Base-by-base conservation (phyloP, 2,797 vertebrate species). In the Chaetophractus vellerosus region DNA sequence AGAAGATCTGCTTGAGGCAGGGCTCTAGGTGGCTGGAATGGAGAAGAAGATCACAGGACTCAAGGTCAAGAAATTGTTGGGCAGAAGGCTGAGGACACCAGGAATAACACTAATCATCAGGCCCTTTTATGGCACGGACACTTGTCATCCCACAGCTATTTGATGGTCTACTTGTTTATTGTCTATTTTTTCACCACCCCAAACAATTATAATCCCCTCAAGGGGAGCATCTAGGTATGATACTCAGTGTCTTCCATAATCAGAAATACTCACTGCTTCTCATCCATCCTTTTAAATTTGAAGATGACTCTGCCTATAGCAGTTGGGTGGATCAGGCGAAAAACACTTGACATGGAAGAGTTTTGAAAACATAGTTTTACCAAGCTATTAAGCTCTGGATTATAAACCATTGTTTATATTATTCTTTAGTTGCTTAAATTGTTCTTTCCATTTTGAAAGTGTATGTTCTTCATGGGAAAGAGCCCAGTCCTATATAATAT, bases 391-490 rank as follows among this genome's bases (percentile, higher is more conserved):
- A 79, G 36, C 9, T 82, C 59, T 89, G 48, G 26, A 63, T 72
- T 66, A 36, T 15, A 16, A 11, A 18, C 18, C 55, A 18, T n/a
- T 63, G 31, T 75, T 91, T 55, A 31, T 48, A 81, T n/a, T 81
- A 45, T 48, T 95, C 33, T 78, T 76, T 16, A 68, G n/a, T 52
- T 91, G 45, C 59, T 96, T 41, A 55, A 86, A 91, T 87, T 55
- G 0, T 63, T 68, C 36, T 90, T 45, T 82, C 16, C 48, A 45
- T 26, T 87, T n/a, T 87, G 52, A 71, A 88, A 94, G n/a, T 72
- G 21, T 72, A 57, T 31, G 15, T 75, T n/a, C 50, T 76, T 94
- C 16, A 45, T 93, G 69, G 26, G 57, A 41, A 89, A 95, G 89
- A 78, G 7, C 87, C 64, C 87, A 94, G n/a, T 93, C 41, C 84